Conservation (phyloP, 1,140 invertebrate species). For the Aphaenogaster rudis region DNA sequence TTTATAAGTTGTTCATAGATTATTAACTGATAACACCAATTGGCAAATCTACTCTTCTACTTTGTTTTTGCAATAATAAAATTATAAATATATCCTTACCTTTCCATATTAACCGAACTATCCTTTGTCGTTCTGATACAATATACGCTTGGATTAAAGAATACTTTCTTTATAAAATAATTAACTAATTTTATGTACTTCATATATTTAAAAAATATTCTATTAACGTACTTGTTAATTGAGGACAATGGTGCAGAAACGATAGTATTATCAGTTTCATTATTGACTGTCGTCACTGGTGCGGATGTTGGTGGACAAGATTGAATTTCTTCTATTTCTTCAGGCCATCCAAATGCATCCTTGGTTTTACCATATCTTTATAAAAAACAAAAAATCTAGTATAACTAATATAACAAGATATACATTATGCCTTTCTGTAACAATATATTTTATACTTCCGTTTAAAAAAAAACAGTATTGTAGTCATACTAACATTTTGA, state of each 20-base stretch:
- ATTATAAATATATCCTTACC: conserved; percentile 79
- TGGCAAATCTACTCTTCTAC: conserved; percentile 19
- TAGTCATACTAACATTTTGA: conserved; percentile 91
- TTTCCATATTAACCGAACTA: conserved; percentile 84
- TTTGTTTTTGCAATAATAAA: conserved; percentile 25
- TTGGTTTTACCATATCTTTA: conserved; percentile 96
- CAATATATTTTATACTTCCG: not conserved
- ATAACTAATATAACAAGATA: conserved; percentile 7
- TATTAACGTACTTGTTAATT: conserved; percentile 87
- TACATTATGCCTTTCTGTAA: not conserved
- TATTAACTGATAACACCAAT: conserved; percentile 27
- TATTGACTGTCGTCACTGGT: conserved; percentile 81
- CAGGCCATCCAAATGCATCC: conserved; percentile 98
- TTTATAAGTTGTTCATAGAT: not conserved
- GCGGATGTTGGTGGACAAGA: conserved; percentile 88
- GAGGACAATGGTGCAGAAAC: conserved; percentile 85
- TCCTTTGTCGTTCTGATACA: conserved; percentile 84
- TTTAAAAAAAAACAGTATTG: conserved; percentile 2
- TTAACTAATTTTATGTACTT: conserved; percentile 28
- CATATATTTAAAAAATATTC: conserved; percentile 16
- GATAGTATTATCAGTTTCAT: conserved; percentile 84
- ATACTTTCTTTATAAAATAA: conserved; percentile 65
- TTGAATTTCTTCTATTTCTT: conserved; percentile 95
- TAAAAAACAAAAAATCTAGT: conserved; percentile 13
- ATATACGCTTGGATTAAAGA: conserved; percentile 79